These are phyloP conservation scores for Platerodrilus igneus DNA, from an alignment of 2,888 invertebrate species.

Conservation along the genomic window DNA sequence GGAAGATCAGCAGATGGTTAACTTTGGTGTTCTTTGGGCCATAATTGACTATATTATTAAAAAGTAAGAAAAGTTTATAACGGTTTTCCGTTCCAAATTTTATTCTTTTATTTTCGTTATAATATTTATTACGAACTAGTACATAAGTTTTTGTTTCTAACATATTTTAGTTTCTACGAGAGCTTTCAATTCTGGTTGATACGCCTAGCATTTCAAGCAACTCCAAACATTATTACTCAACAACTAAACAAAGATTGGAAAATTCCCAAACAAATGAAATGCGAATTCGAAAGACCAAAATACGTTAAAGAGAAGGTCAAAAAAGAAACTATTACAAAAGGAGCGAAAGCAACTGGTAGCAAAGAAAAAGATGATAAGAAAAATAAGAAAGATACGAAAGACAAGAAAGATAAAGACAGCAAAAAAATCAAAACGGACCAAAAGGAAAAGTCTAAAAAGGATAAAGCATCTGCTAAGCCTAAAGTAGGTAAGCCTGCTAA, in stretches of 20 bases:
- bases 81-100: background rate
- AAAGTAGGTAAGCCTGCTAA: conserved; percentile 25
- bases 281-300: conserved; percentile 37
- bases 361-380: conserved; percentile 20
- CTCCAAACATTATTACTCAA: conserved; percentile 39
- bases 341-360: conserved; percentile 27
- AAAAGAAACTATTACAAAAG: conserved; percentile 31
- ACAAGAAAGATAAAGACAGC: conserved; percentile 25
- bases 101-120: background rate
- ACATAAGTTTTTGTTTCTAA: background rate
- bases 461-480: conserved; percentile 23
- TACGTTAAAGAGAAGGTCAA: conserved; percentile 31
- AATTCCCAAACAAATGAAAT: conserved; percentile 41
- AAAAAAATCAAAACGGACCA: conserved; percentile 28
- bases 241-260: conserved; percentile 40
- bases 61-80: conserved; percentile 36
- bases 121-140: conserved; percentile 7
- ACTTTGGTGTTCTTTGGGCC: conserved; percentile 39
- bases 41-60: conserved; percentile 44
- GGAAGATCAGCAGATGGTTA: conserved; percentile 34
- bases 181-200: conserved; percentile 43
- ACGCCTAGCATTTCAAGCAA: conserved; percentile 36
- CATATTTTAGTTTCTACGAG: conserved; percentile 40
- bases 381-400: conserved; percentile 32
- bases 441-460: conserved; percentile 23